phyloP scores from a whole-genome alignment of 1,140 invertebrate genomes.

The Zaprionus capensis region DNA sequence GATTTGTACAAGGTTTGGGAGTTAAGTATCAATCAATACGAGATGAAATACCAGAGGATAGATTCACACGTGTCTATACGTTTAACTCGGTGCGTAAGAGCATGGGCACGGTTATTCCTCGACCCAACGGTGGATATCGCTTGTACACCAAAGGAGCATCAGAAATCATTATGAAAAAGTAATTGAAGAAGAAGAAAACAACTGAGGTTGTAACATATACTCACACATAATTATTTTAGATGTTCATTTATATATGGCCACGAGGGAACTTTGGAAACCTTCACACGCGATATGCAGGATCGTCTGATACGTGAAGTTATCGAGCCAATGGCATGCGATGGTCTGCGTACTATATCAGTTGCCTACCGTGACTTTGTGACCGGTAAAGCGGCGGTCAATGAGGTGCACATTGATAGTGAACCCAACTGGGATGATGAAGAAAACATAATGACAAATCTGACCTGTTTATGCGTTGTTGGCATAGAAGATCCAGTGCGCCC shows the following conservation, averaged over 20 bases:
- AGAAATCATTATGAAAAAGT: slow-evolving; percentile 99
- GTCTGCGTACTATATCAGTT: slow-evolving; percentile 97
- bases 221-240: slow-evolving; percentile 85
- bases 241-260: slow-evolving; percentile 98
- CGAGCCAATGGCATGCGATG: slow-evolving; percentile 99
- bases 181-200: slow-evolving; percentile 15
- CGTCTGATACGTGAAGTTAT: slow-evolving; percentile 97
- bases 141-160: slow-evolving; percentile 99
- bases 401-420: slow-evolving; percentile 95
- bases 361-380: slow-evolving; percentile 97
- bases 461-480: slow-evolving; percentile 98
- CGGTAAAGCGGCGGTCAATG: slow-evolving; percentile 95
- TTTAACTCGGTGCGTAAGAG: slow-evolving; percentile 99
- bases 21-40: slow-evolving; percentile 97
- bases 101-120: slow-evolving; percentile 98
- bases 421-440: slow-evolving; percentile 99
- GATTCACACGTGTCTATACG: slow-evolving; percentile 97
- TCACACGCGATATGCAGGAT: slow-evolving; percentile 96
- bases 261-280: slow-evolving; percentile 95
- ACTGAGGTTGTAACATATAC: not conserved
- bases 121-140: slow-evolving; percentile 93
- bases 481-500: slow-evolving; percentile 99
- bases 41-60: slow-evolving; percentile 96
- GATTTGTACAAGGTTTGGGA: slow-evolving; percentile 95
- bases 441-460: slow-evolving; percentile 95